These are phyloP conservation scores for Calyptommatus sinebrachiatus DNA, from an alignment of 2,113 vertebrate genomes.

Conservation along the genomic window DNA sequence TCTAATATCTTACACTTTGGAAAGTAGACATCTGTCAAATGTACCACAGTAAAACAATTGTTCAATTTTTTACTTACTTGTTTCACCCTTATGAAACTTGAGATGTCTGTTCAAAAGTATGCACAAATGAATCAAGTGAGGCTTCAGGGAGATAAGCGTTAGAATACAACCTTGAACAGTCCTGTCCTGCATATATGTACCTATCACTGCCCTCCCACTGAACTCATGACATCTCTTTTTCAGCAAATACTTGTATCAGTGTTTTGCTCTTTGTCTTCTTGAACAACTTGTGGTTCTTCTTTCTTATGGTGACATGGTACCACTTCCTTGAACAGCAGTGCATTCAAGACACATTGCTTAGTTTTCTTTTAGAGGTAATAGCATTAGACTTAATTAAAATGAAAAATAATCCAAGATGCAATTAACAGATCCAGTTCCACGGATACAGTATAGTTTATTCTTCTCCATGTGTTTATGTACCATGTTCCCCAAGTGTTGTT, in stretches of 20 bases:
- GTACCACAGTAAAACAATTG: neutral
- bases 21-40: neutral
- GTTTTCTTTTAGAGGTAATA: neutral
- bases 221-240: neutral
- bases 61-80: neutral
- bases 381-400: no score
- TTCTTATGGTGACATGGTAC: neutral
- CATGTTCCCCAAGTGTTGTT: neutral
- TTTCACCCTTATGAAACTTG: neutral
- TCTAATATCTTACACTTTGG: neutral
- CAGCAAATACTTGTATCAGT: neutral
- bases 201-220: neutral
- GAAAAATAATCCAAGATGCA: no score
- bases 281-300: no score
- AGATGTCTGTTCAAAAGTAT: neutral
- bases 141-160: neutral
- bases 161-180: neutral
- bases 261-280: neutral
- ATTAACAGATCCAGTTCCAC: no score
- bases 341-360: neutral
- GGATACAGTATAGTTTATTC: no score
- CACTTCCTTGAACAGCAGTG: neutral
- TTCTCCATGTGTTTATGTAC: no score
- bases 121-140: neutral
- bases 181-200: neutral